phyloP scores from a whole-genome alignment of 2,888 invertebrate species.

The Lamellibrachia satsuma region DNA sequence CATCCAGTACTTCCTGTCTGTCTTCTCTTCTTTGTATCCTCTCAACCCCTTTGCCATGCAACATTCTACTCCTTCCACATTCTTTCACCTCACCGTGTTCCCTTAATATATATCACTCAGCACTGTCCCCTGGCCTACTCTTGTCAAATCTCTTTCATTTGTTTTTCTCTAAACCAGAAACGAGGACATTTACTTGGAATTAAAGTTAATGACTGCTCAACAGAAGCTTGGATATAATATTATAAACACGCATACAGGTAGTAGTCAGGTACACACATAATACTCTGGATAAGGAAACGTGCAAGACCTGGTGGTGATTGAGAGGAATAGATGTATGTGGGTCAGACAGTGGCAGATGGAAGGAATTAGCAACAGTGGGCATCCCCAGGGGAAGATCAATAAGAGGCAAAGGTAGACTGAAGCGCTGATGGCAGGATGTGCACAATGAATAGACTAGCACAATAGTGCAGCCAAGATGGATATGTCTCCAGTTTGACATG shows the following conservation, averaged over 20 bases:
- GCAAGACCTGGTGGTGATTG: neutral
- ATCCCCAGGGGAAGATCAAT: conserved; percentile 13
- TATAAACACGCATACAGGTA: neutral
- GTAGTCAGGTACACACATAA: too few species aligned
- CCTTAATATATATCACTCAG: neutral
- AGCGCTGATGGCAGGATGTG: neutral
- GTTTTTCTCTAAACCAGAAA: neutral
- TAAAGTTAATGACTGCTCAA: neutral
- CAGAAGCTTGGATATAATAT: neutral
- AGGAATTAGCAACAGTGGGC: neutral
- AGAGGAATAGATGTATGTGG: neutral
- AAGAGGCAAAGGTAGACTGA: neutral
- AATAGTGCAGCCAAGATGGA: neutral
- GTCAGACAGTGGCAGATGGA: conserved; percentile 5
- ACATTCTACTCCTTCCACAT: neutral
- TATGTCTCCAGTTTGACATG: neutral
- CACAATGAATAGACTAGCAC: neutral
- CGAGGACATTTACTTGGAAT: neutral
- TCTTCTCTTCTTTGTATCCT: neutral
- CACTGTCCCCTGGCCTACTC: neutral
- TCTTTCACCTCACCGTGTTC: too few species aligned
- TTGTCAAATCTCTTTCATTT: neutral
- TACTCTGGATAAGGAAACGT: neutral
- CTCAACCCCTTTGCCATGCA: neutral
- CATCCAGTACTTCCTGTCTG: too few species aligned